Conservation (phyloP, 2,888 invertebrate species). For the Pandemis cinnamomeana region DNA sequence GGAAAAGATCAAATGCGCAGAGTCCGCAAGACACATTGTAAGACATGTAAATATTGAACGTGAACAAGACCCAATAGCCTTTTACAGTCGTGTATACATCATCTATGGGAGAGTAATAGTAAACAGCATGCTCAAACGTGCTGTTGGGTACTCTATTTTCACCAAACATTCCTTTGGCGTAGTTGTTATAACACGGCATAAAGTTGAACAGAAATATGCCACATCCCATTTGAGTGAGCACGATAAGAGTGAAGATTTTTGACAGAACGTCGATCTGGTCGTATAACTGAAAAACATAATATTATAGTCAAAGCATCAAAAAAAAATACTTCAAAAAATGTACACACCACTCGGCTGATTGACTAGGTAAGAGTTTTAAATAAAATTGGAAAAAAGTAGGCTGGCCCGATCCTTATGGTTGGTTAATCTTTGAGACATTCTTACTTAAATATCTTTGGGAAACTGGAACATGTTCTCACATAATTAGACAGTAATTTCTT, state of each 20-base stretch:
- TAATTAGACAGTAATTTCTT: no score
- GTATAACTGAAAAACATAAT: conserved; percentile 8
- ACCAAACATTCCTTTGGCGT: conserved; percentile 6
- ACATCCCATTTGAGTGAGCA: not conserved
- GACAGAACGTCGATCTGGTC: not conserved
- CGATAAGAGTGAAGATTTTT: not conserved
- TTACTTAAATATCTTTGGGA: no score
- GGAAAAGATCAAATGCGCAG: conserved; percentile 6
- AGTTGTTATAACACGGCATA: conserved; percentile 8
- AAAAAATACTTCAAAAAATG: no score
- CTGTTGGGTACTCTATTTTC: not conserved
- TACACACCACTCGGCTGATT: no score
- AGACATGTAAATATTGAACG: not conserved
- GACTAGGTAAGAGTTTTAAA: no score
- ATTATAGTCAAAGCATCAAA: no score
- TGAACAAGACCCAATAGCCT: not conserved
- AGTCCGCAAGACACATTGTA: not conserved
- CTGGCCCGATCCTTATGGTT: no score
- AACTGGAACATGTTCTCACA: no score
- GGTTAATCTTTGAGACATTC: no score
- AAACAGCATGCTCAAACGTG: conserved; percentile 14
- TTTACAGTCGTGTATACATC: not conserved
- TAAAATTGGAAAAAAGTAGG: no score
- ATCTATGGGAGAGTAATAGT: not conserved
- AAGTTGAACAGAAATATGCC: conserved; percentile 5